Evolutionary conservation across 1,140 invertebrate genomes (phyloP).

Genomic region (Calliopsis andreniformis): DNA sequence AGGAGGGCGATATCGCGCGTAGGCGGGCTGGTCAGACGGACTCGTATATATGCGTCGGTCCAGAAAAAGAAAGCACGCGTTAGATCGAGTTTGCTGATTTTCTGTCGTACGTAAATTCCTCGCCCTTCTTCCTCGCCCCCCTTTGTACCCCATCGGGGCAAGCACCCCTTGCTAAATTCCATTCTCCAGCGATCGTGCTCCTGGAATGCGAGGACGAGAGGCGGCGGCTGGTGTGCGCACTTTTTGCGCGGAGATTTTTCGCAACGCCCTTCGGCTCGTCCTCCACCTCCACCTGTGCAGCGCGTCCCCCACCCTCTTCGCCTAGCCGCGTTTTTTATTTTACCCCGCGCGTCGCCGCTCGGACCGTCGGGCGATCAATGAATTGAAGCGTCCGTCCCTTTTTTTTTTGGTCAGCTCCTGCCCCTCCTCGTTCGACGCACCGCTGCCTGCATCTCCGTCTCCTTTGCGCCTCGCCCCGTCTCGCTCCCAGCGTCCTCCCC

Average conservation of each 20-base stretch:
- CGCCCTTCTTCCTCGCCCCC: constrained; percentile 33
- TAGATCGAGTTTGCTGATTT: constrained; percentile 63
- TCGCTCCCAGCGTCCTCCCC: constrained; percentile 48
- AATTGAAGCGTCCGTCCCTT: constrained; percentile 81
- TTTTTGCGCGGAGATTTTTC: constrained; percentile 74
- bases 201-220: constrained; percentile 31
- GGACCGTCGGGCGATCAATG: constrained; percentile 80
- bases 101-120: constrained; percentile 57
- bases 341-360: constrained; percentile 76
- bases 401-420: constrained; percentile 78
- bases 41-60: constrained; percentile 19
- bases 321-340: constrained; percentile 74
- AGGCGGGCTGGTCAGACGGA: background rate
- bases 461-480: constrained; percentile 55
- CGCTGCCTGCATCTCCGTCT: constrained; percentile 69
- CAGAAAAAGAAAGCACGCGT: constrained; percentile 45
- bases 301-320: constrained; percentile 52
- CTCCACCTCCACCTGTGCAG: constrained; percentile 61
- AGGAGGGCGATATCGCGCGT: background rate
- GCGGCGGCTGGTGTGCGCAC: constrained; percentile 53
- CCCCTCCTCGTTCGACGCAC: constrained; percentile 70
- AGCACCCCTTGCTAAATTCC: constrained; percentile 9
- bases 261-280: constrained; percentile 72
- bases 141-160: background rate
- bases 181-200: constrained; percentile 26